Conservation (phyloP, 2,797 vertebrate species). For the Schizothorax lantsangensis region DNA sequence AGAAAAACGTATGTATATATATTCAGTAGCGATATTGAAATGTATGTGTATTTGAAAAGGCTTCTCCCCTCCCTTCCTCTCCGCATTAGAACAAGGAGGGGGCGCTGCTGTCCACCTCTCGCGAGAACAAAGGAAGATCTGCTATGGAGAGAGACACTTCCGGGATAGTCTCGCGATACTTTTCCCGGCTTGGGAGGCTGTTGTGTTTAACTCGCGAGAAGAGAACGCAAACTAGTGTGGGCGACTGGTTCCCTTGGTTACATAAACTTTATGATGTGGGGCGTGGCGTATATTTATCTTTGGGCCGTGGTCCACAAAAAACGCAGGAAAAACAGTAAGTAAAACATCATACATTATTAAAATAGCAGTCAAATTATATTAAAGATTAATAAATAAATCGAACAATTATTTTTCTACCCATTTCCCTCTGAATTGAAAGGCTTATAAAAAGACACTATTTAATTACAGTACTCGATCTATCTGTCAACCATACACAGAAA, state of each 20-base stretch:
- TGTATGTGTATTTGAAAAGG: constrained; percentile 73
- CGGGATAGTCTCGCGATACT: constrained; percentile 15
- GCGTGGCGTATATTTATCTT: neutral
- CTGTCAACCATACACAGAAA: neutral
- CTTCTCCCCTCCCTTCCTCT: constrained; percentile 74
- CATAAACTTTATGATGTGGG: constrained; percentile 47
- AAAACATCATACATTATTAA: neutral
- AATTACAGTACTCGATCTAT: no score
- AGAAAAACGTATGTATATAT: constrained; percentile 21
- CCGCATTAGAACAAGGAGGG: constrained; percentile 71
- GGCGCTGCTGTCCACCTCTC: constrained; percentile 77
- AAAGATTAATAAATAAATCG: neutral
- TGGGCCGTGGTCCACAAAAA: neutral
- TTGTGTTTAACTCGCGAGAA: constrained; percentile 33
- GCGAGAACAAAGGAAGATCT: constrained; percentile 69
- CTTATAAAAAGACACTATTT: no score
- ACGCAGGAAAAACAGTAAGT: neutral
- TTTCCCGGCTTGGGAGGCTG: constrained; percentile 6
- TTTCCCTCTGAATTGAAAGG: neutral
- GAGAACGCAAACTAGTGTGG: constrained; percentile 45
- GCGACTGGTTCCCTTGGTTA: constrained; percentile 61
- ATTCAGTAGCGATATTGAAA: constrained; percentile 59
- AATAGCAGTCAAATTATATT: neutral
- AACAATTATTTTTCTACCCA: neutral
- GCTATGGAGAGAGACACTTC: neutral